Conservation (phyloP, 2,888 invertebrate species). For the Reticulitermes lucifugus region DNA sequence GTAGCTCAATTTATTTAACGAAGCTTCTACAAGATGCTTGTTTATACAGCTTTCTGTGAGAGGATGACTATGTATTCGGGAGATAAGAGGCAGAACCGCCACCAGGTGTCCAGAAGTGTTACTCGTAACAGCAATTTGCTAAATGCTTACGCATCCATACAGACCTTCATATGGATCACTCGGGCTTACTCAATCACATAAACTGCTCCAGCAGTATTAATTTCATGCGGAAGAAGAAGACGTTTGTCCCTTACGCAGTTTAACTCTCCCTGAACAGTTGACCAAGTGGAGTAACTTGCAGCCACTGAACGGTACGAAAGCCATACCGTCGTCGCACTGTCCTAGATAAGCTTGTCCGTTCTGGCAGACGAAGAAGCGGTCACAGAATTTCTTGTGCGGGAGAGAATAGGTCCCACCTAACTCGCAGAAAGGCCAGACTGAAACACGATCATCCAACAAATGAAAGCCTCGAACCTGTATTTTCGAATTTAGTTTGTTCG, state of each 20-base stretch:
- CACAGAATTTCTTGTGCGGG: constrained; percentile 55
- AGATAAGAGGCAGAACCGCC: no score
- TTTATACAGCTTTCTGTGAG: no score
- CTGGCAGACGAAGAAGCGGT: constrained; percentile 56
- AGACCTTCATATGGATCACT: no score
- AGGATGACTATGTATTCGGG: no score
- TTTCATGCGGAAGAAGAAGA: no score
- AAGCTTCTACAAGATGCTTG: no score
- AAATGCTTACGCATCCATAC: no score
- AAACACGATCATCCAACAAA: not conserved
- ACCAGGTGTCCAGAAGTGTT: no score
- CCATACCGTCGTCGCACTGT: constrained; percentile 57
- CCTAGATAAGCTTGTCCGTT: constrained; percentile 53
- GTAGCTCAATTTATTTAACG: no score
- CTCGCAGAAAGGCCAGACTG: constrained; percentile 51
- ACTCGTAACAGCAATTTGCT: no score
- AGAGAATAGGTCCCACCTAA: constrained; percentile 53
- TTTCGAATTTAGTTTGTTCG: not conserved
- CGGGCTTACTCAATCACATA: no score
- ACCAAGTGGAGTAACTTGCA: constrained; percentile 56
- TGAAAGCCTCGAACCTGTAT: not conserved
- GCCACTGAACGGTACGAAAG: constrained; percentile 54
- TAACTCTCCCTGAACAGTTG: constrained; percentile 53
- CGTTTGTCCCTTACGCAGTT: constrained; percentile 55
- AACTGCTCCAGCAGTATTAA: no score